Conservation (phyloP, 1,140 invertebrate species). For the Zaprionus ghesquierei region DNA sequence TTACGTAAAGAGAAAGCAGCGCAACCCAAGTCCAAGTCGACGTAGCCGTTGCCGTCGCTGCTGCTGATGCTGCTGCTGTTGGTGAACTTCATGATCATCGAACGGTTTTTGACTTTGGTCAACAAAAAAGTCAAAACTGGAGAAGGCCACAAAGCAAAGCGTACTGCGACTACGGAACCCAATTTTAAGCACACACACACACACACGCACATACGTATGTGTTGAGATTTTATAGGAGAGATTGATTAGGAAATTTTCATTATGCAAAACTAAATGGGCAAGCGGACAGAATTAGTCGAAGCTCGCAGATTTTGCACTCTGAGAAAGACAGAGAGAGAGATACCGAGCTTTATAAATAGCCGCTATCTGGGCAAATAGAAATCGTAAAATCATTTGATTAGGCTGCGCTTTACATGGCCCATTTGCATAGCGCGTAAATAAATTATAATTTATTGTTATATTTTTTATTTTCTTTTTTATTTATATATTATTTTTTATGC, state of each 20-base stretch:
- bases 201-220: neutral
- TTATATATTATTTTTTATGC: neutral
- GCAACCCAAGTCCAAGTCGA: conserved; percentile 1
- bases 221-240: conserved; percentile 29
- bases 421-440: neutral
- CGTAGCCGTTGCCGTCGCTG: conserved; percentile 15
- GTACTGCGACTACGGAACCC: conserved; percentile 41
- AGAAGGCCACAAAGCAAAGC: conserved; percentile 29
- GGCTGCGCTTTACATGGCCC: neutral
- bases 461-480: neutral
- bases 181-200: conserved; percentile 28
- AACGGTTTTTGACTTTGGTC: conserved; percentile 78
- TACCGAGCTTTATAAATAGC: neutral
- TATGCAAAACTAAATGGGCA: neutral
- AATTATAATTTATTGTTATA: neutral
- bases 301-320: conserved; percentile 7
- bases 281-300: conserved; percentile 19
- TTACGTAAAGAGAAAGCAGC: conserved; percentile 79
- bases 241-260: conserved; percentile 32
- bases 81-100: conserved; percentile 75
- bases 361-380: neutral
- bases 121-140: conserved; percentile 48
- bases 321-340: neutral
- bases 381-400: neutral
- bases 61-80: conserved; percentile 19